Evolutionary conservation across 2,797 vertebrate genomes (phyloP).

Genomic region (Xerus rutilus): DNA sequence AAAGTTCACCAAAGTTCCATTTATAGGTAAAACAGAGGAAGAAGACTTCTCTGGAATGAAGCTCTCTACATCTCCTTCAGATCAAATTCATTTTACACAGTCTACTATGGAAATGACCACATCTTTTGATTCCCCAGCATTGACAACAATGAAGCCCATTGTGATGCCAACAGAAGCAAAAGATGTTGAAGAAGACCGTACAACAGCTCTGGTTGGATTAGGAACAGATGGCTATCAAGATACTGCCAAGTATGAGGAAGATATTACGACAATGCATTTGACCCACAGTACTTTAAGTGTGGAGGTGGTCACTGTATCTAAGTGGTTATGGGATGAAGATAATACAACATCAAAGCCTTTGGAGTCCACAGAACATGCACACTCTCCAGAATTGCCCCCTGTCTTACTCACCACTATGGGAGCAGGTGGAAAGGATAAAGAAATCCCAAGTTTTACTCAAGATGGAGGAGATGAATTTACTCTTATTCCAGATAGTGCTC

Average conservation of each 20-base stretch:
- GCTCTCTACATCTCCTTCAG: slow-evolving; percentile 58
- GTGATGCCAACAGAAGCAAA: slow-evolving; percentile 59
- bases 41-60: slow-evolving; percentile 81
- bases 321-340: slow-evolving; percentile 78
- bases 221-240: slow-evolving; percentile 48
- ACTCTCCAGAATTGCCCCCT: slow-evolving; percentile 55
- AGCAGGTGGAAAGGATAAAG: slow-evolving; percentile 43
- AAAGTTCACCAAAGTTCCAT: slow-evolving; percentile 69
- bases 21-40: slow-evolving; percentile 71
- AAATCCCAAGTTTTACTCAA: slow-evolving; percentile 82
- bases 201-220: slow-evolving; percentile 57
- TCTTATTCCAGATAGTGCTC: slow-evolving; percentile 60
- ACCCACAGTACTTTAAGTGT: slow-evolving; percentile 65
- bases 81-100: slow-evolving; percentile 61
- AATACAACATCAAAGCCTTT: slow-evolving; percentile 64
- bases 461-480: slow-evolving; percentile 85
- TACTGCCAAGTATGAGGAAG: slow-evolving; percentile 18
- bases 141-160: slow-evolving; percentile 60
- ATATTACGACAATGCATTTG: slow-evolving; percentile 10
- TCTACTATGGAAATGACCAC: slow-evolving; percentile 54
- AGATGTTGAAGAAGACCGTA: slow-evolving; percentile 57
- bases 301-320: slow-evolving; percentile 78
- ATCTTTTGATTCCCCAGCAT: slow-evolving; percentile 25
- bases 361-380: slow-evolving; percentile 30
- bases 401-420: neutral